phyloP scores from a whole-genome alignment of 2,113 vertebrate genomes.

The Cyanocitta stelleri region DNA sequence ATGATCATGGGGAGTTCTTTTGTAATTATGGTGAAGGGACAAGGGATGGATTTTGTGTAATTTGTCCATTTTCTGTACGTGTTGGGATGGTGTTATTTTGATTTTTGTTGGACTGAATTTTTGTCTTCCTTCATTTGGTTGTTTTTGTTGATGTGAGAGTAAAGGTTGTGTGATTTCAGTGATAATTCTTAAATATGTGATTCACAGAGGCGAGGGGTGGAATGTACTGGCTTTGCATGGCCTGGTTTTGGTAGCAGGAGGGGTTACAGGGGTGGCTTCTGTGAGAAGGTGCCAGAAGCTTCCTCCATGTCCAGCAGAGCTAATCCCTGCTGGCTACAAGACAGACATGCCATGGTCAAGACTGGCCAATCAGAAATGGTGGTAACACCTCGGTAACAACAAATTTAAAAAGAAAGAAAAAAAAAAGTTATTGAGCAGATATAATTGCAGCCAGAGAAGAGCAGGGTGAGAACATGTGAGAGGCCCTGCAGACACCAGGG shows the following conservation, averaged over 20 bases:
- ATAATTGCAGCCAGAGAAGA: neutral
- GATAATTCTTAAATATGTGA: neutral
- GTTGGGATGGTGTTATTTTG: neutral
- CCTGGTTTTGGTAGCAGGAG: neutral
- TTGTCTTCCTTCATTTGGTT: neutral
- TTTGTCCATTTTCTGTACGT: neutral
- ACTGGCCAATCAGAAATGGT: neutral
- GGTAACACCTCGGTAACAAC: neutral
- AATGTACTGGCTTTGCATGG: neutral
- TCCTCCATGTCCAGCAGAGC: neutral
- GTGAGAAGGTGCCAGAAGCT: neutral
- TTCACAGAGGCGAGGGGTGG: fast-evolving
- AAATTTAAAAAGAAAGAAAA: neutral
- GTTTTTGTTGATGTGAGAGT: neutral
- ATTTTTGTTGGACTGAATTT: neutral
- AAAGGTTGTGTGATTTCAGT: neutral
- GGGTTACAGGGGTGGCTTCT: neutral
- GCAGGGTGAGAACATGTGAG: neutral
- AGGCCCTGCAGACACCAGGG: neutral
- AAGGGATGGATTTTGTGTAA: neutral
- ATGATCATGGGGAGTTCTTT: neutral
- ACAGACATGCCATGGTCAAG: no score
- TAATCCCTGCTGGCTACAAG: neutral
- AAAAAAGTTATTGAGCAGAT: no score
- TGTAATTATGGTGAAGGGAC: neutral